phyloP scores from a whole-genome alignment of 2,888 invertebrate genomes.

The Cristatella mucedo region DNA sequence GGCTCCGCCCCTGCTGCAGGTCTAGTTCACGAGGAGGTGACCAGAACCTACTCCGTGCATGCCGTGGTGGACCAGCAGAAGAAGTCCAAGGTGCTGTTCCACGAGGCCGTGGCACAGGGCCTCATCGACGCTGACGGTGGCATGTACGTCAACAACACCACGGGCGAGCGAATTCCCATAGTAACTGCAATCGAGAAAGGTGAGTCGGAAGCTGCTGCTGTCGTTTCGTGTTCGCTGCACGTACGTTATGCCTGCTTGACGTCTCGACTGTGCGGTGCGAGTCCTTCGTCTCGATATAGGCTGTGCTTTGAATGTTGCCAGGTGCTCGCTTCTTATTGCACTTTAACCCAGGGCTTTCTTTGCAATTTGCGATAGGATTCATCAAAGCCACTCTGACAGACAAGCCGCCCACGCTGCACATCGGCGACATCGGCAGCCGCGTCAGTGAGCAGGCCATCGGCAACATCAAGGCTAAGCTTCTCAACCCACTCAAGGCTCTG shows the following conservation, averaged over 20 bases:
- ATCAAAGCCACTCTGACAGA: constrained; percentile 5
- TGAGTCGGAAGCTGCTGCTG: too few relatives aligned
- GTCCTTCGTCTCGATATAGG: too few relatives aligned
- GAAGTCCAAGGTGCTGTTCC: constrained; percentile 13
- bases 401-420: not conserved
- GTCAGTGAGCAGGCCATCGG: not conserved
- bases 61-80: constrained; percentile 16
- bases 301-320: too few relatives aligned
- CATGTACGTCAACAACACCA: constrained; percentile 16
- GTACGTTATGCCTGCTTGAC: too few relatives aligned
- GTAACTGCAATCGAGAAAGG: constrained; percentile 16
- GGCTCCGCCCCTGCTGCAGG: not conserved
- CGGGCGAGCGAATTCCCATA: constrained; percentile 14
- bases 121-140: constrained; percentile 17
- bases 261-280: too few relatives aligned
- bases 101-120: constrained; percentile 16
- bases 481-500: constrained; percentile 1
- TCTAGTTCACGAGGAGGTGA: constrained; percentile 3
- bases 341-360: too few relatives aligned
- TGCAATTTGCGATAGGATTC: too few relatives aligned
- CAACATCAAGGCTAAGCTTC: not conserved
- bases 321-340: too few relatives aligned
- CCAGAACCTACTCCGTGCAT: constrained; percentile 14
- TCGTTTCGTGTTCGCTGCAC: too few relatives aligned
- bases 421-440: constrained; percentile 2